Base-by-base conservation (phyloP, 2,888 invertebrate species). In the Cantharis lateralis region DNA sequence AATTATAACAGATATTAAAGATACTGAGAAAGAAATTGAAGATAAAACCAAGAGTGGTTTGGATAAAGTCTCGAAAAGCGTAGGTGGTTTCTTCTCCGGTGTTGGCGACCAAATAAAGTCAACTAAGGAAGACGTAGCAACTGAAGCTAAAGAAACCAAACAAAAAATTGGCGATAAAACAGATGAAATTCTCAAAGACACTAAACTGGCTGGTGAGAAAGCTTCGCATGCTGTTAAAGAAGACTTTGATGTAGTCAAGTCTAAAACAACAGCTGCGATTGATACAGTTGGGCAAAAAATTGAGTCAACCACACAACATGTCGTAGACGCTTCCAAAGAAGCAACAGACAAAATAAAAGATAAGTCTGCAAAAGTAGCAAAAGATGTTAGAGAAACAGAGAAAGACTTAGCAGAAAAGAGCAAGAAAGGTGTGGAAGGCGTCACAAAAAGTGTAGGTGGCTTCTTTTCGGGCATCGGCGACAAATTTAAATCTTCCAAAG, bases 291-390 rank as follows among this genome's bases (percentile, higher is more conserved):
- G 28, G 0, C 16, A 48, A 13, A 48, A 73, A 68, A 11, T 68
- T 2, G 28, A 73, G 28, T n/a, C 72, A 24, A 80, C 78, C 15
- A 18, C 79, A 11, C 75, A 77, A 28, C 79, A 79, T 13, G 13
- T 70, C 3, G 62, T 69, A 16, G 74, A 24, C 24, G 72, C 71
- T 68, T 75, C 24, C 24, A 68, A 13, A 9, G 26, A 71, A 62
- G 20, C 18, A 0, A 62, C 10, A 71, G 83, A 84, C 61, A 80
- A 81, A 70, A 70, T 77, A 18, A 81, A 82, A 62, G 84, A 84
- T n/a, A 80, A 75, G 9, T 66, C 79, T 28, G n/a, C 63, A 26
- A 62, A 15, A 10, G 15, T 24, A 15, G 28, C 66, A 24, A 48
- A 77, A 10, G 20, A 18, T 15, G 70, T 70, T 68, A 26, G 69